Base-by-base conservation (phyloP, 2,888 invertebrate species). In the Globia sparganii region DNA sequence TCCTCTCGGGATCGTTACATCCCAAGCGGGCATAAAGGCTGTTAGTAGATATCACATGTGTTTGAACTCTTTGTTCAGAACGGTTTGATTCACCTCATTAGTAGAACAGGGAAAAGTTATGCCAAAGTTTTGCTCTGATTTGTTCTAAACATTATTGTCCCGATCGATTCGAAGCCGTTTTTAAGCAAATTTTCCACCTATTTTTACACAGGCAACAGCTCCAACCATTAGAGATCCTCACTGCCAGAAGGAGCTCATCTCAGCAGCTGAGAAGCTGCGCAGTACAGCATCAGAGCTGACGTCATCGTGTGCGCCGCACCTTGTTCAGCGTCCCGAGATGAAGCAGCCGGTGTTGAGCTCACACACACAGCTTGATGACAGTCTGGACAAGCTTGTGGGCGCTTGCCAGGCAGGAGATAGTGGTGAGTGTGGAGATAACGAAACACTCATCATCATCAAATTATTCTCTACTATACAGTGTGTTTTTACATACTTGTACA, bases 191-290 rank as follows among this genome's bases (percentile, higher is more conserved):
- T 58, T 13, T 28, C 15, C 28, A 28, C 5, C 0, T 28, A 13
- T 15, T 49, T 58, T n/a, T 8, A 13, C 25, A 31, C 78, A 93
- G 93, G 66, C 92, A 59, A 91, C 92, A 58, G 90, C 91, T 0
- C 74, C 89, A 5, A 88, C 89, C 4, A 90, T 92, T 5, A 49
- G 75, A 0, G 86, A 91, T 4, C 83, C 88, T 0, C 85, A 78
- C 8, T 93, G 93, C 79, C 90, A 88, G 61, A 75, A 85, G 2
- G 79, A 85, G 0, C 68, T 93, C 31, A 59, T 86, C 34, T 71
- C 80, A 0, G 83, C 91, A 2, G 87, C 89, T 0, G 90, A 91
- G 62, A 78, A 74, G 9, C 87, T 92, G 0, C 84, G 77, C 25
- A 11, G 11, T 0, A 78, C 90, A 6, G 84, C 89, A 0, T 88